phyloP scores from a whole-genome alignment of 2,797 vertebrate genomes.

The Thamnophis elegans region DNA sequence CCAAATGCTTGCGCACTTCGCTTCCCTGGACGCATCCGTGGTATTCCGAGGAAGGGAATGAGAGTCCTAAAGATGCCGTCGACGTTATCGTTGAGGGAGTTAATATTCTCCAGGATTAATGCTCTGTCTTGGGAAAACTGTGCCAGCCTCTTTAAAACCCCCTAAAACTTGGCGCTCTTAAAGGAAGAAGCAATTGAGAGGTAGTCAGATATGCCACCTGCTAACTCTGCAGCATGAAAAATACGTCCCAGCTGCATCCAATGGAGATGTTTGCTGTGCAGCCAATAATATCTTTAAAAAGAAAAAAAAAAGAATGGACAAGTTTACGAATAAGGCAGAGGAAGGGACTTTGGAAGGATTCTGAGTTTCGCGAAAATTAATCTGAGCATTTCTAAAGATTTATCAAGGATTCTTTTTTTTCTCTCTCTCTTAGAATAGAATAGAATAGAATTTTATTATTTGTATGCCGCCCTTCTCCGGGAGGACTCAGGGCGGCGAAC shows the following conservation, averaged over 20 bases:
- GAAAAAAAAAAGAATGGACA: neutral
- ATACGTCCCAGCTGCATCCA: neutral
- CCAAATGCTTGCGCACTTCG: accelerated
- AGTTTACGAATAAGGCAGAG: slow-evolving; percentile 23
- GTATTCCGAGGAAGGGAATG: neutral
- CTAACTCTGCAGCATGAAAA: neutral
- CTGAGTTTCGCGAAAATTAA: slow-evolving; percentile 8
- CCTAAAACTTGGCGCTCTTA: neutral
- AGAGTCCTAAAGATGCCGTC: neutral
- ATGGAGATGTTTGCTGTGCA: accelerated
- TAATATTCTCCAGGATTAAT: neutral
- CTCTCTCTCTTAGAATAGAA: no score
- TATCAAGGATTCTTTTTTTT: slow-evolving; percentile 20
- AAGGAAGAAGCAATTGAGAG: neutral
- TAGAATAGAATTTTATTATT: no score
- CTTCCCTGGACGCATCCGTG: accelerated
- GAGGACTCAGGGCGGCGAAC: no score
- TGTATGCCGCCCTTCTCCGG: no score
- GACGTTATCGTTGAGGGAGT: neutral
- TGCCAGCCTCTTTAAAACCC: neutral
- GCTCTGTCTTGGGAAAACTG: neutral
- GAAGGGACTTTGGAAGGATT: neutral
- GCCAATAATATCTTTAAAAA: neutral
- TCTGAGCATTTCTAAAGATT: neutral
- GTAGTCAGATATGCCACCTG: neutral